These are phyloP conservation scores for Eupithecia tripunctaria DNA, from an alignment of 2,888 invertebrate genomes.

Conservation along the genomic window DNA sequence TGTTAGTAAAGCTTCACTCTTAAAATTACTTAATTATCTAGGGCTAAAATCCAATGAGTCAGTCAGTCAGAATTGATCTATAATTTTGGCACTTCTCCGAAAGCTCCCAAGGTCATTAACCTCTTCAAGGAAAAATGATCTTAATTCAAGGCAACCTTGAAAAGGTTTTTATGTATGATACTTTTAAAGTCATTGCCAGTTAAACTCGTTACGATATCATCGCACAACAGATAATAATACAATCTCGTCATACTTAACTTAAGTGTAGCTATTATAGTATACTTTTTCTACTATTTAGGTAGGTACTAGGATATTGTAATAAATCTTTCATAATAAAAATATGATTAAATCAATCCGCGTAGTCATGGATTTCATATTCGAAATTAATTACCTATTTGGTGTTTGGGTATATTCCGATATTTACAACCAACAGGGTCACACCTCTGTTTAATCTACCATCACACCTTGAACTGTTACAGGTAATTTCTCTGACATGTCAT, in stretches of 20 bases:
- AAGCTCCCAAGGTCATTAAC: conserved; percentile 37
- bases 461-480: conserved; percentile 50
- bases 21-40: background rate
- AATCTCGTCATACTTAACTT: background rate
- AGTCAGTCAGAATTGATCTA: conserved; percentile 5
- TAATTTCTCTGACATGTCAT: conserved; percentile 43
- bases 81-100: conserved; percentile 9
- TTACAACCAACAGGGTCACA: conserved; percentile 11
- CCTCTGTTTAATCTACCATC: conserved; percentile 36
- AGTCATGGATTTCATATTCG: background rate
- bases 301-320: background rate
- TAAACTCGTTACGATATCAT: conserved; percentile 48
- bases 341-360: background rate
- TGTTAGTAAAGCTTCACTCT: background rate
- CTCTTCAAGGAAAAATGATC: conserved; percentile 35
- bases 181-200: conserved; percentile 45
- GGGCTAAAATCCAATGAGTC: conserved; percentile 7
- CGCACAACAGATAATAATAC: background rate
- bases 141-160: conserved; percentile 14
- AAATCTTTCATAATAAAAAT: background rate
- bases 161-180: conserved; percentile 44
- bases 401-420: conserved; percentile 4
- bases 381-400: background rate
- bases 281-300: background rate
- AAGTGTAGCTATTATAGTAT: background rate